These are phyloP conservation scores for Drosophila ambigua DNA, from an alignment of 1,140 invertebrate genomes.

Conservation along the genomic window DNA sequence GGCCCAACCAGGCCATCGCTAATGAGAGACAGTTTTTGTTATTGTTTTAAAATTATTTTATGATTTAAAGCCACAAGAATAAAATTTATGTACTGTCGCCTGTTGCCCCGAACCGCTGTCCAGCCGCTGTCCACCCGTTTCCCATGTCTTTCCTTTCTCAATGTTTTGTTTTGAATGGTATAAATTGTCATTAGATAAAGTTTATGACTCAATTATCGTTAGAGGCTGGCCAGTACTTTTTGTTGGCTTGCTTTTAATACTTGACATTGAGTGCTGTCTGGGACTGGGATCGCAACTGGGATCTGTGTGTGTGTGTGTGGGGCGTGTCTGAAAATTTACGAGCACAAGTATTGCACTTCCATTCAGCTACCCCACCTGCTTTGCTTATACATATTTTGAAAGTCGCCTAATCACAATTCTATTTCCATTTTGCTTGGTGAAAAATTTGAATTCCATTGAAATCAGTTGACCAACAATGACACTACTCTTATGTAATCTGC, in stretches of 20 bases:
- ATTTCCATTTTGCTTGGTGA: not conserved
- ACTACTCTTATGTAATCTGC: slow-evolving; percentile 29
- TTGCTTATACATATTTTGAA: slow-evolving; percentile 28
- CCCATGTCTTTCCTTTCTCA: slow-evolving; percentile 27
- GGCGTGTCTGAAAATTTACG: slow-evolving; percentile 56
- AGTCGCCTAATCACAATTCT: slow-evolving; percentile 45
- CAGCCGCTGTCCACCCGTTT: no score
- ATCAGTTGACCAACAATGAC: slow-evolving; percentile 16
- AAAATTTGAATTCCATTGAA: slow-evolving; percentile 10
- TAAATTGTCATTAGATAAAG: slow-evolving; percentile 81
- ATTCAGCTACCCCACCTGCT: no score
- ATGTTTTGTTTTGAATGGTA: slow-evolving; percentile 69
- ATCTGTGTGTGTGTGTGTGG: slow-evolving; percentile 17
- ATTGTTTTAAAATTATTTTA: slow-evolving; percentile 44
- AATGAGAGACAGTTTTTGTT: slow-evolving; percentile 52
- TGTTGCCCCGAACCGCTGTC: no score
- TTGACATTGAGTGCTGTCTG: slow-evolving; percentile 62
- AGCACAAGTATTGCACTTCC: no score
- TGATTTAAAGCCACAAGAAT: slow-evolving; percentile 65
- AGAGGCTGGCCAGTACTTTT: slow-evolving; percentile 66
- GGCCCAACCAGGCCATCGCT: slow-evolving; percentile 13
- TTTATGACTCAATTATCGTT: slow-evolving; percentile 81
- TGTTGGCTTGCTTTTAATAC: slow-evolving; percentile 55
- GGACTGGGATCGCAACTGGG: not conserved
- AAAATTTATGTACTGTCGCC: slow-evolving; percentile 48